Base-by-base conservation (phyloP, 2,888 invertebrate species). In the Parthenolecanium corni region DNA sequence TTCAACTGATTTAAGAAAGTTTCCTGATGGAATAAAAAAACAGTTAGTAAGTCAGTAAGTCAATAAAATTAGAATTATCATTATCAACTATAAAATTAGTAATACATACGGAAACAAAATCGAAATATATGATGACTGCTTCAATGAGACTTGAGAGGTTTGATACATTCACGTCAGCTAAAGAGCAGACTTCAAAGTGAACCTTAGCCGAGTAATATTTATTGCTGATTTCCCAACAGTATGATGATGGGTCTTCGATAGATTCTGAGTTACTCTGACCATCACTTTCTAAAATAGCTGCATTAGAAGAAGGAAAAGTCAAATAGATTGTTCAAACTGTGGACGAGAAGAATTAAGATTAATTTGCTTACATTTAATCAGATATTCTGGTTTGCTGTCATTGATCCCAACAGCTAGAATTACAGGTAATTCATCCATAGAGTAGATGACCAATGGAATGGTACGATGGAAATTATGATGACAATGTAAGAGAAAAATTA, bases 151-250 rank as follows among this genome's bases (percentile, higher is more conserved):
- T 71, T 12, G 75, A 73, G 68, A 78, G 73, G 44, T 75, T 72
- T 67, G 78, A 72, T 65, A 74, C 73, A 21, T 79, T 74, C 58
- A 76, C 71, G 31, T 75, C 76, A 66, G 78, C 73, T 68, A 73
- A 70, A 69, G 76, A 72, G 54, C 80, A 73, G 0, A 78, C 74
- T 68, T 81, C 79, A 20, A 86, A 69, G 66, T 78, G 73, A 36
- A 84, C 77, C 70, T 80, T 76, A 12, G 83, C 79, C 49, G 78
- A 78, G 70, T 86, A 86, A 74, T 86, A 86, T 72, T 86, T 86
- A 42, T 83, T 85, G 67, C 82, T 79, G 65, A 85, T 79, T 65
- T 76, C 75, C 80, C 82, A 82, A 1, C 40, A 49, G 76, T 44
- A 49, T 18, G 20, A 18, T 12, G 14, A 40, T 12, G n/a, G 1